Evolutionary conservation across 2,113 vertebrate genomes (phyloP).

Genomic region (Percina caprodes): DNA sequence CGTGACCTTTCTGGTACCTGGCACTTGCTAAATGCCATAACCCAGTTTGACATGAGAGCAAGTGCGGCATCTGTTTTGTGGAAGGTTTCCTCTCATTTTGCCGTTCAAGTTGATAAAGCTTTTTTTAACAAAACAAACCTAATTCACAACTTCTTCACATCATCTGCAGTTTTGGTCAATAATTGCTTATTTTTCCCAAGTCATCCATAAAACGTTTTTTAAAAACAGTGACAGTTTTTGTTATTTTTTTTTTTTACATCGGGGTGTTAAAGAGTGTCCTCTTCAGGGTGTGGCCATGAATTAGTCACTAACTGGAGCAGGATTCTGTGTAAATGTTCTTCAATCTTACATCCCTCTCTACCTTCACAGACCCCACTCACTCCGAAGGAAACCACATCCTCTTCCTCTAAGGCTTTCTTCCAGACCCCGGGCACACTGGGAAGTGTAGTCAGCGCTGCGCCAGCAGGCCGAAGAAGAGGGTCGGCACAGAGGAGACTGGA

Average conservation of each 20-base stretch:
- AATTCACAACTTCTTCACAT: neutral
- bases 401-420: slow-evolving; percentile 88
- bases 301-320: neutral
- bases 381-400: slow-evolving; percentile 83
- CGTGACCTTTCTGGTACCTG: slow-evolving; percentile 34
- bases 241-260: neutral
- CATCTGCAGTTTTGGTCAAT: neutral
- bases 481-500: slow-evolving; percentile 93
- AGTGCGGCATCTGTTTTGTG: slow-evolving; percentile 12
- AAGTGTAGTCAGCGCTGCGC: slow-evolving; percentile 49
- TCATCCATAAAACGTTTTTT: neutral
- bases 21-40: slow-evolving; percentile 43
- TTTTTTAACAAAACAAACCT: neutral
- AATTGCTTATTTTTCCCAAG: neutral
- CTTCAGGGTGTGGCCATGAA: neutral
- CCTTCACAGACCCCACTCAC: slow-evolving; percentile 84
- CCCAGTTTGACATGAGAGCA: slow-evolving; percentile 13
- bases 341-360: neutral
- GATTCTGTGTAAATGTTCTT: neutral
- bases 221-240: neutral
- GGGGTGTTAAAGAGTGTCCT: neutral
- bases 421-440: slow-evolving; percentile 89
- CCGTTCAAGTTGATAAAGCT: too few species aligned
- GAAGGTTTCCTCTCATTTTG: slow-evolving; percentile 24
- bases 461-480: slow-evolving; percentile 77